Evolutionary conservation across 2,113 vertebrate species (phyloP), one percentile per base, ranked within the genome.

Genomic region (Microcebus tavaratra): DNA sequence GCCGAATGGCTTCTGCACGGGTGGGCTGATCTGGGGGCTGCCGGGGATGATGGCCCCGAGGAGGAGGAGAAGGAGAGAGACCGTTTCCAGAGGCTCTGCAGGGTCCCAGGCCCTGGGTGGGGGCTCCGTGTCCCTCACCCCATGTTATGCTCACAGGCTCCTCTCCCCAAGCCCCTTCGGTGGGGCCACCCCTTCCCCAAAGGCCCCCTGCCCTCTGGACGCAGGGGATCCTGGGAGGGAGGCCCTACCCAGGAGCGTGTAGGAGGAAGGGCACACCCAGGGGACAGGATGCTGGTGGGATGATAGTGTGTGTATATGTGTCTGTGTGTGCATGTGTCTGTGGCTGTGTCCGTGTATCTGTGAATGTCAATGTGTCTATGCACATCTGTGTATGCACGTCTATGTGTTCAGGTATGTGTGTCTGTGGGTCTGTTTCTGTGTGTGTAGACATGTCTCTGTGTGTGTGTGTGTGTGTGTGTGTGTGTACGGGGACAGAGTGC

Each of bases 221-320:
- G 1, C 48, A 17, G 73, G 61, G 61, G 88, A 17, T 50, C 23
- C 9, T 67, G 53, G 65, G 50, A 83, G n/a, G 36, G 34, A 48
- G 9, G 4, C 15, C 20, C 55, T 20, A 6, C 0, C 5, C 29
- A 45, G 39, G 48, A 8, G 6, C 17, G 53, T 8, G 25, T 1
- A 4, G 48, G 53, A 48, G 45, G 57, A 80, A 63, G 45, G 72
- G 4, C 13, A 25, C 18, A 5, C 50, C 1, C 8, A 45, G 6
- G 68, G 50, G 36, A 25, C 9, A 48, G 78, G 42, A 34, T 8
- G 13, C 31, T 17, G 61, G 73, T 21, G 12, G 76, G 17, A n/a
- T 1, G 42, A 12, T 10, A 5, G 42, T 5, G 67, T 29, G 34
- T n/a, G 13, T 2, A 2, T 1, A 2, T 53, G 34, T 34, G 5